Evolutionary conservation across 2,797 vertebrate species (phyloP).

Genomic region (Nannoperca obscura): DNA sequence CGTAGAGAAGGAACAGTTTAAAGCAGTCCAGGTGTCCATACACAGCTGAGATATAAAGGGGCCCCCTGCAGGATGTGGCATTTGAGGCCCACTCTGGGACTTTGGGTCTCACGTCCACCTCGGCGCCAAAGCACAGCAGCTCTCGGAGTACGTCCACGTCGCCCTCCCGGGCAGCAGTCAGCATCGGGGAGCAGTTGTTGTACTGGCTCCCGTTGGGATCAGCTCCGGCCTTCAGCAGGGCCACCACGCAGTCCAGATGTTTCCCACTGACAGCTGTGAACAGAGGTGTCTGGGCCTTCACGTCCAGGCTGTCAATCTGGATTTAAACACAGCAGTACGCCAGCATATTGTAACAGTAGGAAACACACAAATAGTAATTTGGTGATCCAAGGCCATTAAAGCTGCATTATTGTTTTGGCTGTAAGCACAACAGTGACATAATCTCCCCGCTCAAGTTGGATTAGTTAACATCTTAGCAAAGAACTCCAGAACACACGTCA

Average conservation of each 20-base stretch:
- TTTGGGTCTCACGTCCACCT: constrained; percentile 88
- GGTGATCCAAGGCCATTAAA: neutral
- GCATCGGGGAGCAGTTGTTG: constrained; percentile 94
- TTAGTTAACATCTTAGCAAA: neutral
- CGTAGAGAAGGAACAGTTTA: constrained; percentile 89
- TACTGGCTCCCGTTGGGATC: constrained; percentile 91
- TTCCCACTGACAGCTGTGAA: constrained; percentile 93
- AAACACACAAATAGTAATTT: neutral
- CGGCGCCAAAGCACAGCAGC: constrained; percentile 88
- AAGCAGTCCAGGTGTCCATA: constrained; percentile 95
- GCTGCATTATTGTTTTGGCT: neutral
- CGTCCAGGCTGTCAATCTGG: constrained; percentile 91
- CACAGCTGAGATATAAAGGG: constrained; percentile 91
- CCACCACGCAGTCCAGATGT: constrained; percentile 90
- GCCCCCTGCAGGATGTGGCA: constrained; percentile 88
- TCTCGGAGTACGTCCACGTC: constrained; percentile 85
- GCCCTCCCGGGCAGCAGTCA: constrained; percentile 91
- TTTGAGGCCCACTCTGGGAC: constrained; percentile 90
- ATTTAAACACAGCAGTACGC: constrained; percentile 19
- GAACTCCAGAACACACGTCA: neutral
- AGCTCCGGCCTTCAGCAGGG: constrained; percentile 91
- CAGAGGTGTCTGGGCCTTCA: constrained; percentile 96
- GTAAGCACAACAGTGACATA: neutral
- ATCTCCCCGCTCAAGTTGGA: neutral
- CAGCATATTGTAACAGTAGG: neutral